Percentiles rank a stretch among this genome's conserved stretches.
These are phyloP conservation scores for Plumapathes pennacea DNA, from an alignment of 92 coral and sea anemone species.

Conservation along the genomic window DNA sequence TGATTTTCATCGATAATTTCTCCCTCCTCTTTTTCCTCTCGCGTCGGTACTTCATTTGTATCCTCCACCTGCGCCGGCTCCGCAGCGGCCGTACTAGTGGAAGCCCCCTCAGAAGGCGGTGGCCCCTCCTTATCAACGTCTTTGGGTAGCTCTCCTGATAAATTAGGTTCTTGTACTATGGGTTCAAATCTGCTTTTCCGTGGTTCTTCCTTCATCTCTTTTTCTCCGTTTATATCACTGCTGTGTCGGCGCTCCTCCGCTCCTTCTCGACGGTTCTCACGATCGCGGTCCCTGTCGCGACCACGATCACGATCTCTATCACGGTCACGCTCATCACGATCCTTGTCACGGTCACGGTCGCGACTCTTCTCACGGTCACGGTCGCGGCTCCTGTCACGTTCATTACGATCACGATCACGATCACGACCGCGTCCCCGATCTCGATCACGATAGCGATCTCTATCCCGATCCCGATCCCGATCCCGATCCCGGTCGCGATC, in stretches of 20 bases:
- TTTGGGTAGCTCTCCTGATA: slow-evolving; percentile 3
- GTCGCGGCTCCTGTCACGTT: slow-evolving; percentile 33
- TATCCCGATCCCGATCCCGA: slow-evolving; percentile 47
- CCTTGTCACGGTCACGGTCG: slow-evolving; percentile 36
- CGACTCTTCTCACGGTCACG: slow-evolving; percentile 46
- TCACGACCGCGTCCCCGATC: slow-evolving; percentile 43
- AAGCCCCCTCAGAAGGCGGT: neutral
- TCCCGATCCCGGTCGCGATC: slow-evolving; percentile 53
- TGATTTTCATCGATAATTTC: slow-evolving; percentile 73
- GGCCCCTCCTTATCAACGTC: neutral
- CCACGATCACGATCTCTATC: slow-evolving; percentile 39
- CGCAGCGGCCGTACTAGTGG: neutral
- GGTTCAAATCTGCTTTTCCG: slow-evolving; percentile 50
- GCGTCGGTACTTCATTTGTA: slow-evolving; percentile 27
- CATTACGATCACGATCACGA: slow-evolving; percentile 47
- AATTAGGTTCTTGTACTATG: slow-evolving; percentile 23
- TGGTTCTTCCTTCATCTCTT: too few species aligned
- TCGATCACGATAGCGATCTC: slow-evolving; percentile 49
- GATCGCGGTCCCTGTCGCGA: slow-evolving; percentile 52
- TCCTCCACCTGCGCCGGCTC: slow-evolving; percentile 1
- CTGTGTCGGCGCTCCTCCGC: slow-evolving; percentile 37
- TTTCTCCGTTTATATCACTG: slow-evolving; percentile 31
- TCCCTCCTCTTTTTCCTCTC: slow-evolving; percentile 86
- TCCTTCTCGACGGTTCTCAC: slow-evolving; percentile 55
- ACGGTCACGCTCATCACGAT: slow-evolving; percentile 50